Base-by-base conservation (phyloP, 92 coral and sea anemone species). In the Zoanthus gigantus region DNA sequence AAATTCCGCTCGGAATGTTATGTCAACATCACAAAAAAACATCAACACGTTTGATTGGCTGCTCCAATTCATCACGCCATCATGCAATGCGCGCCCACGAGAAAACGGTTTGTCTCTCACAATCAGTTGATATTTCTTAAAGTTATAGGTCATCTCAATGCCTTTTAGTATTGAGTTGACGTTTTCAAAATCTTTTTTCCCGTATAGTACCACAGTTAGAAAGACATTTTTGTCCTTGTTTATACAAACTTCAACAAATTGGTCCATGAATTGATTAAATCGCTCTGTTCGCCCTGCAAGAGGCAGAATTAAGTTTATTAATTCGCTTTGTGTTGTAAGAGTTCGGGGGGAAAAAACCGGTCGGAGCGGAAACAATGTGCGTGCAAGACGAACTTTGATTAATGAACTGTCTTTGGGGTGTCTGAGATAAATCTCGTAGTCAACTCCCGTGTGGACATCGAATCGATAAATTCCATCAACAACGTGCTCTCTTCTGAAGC, bases 1-100 rank as follows among this genome's bases (percentile, higher is more conserved):
- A 77, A 96, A 96, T 15, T 91, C 94, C 16, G 86, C 83, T 2
- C 92, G 89, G 68, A 96, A 92, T 5, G 95, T 92, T 31, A 96
- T 92, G 71, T 96, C 98, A 9, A 96, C 98, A 83, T 96, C 98
- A 48, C 98, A 96, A 88, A 96, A 96, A 76, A 96, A 96, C 94
- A 96, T 88, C 28, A 96, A 65, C 30, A 96, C 96, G 82, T 96
- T 92, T 9, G 45, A 12, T 28, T 0, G 76, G 9, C 92, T 89
- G 23, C 88, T 90, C 98, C 98, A 96, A 18, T 94, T 89, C 83
- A 90, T 80, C 11, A 96, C 98, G 34, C 98, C 98, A 81, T 96
- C 98, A 54, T 96, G 98, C 13, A 96, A 82, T 10, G 98, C 98
- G 61, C 94, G 89, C 4, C 98, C 98, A 5, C 98, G 93, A 1